Percentiles rank a stretch among this genome's conserved stretches.
These are phyloP conservation scores for Volucella inanis DNA, from an alignment of 2,888 invertebrate species.

Conservation along the genomic window DNA sequence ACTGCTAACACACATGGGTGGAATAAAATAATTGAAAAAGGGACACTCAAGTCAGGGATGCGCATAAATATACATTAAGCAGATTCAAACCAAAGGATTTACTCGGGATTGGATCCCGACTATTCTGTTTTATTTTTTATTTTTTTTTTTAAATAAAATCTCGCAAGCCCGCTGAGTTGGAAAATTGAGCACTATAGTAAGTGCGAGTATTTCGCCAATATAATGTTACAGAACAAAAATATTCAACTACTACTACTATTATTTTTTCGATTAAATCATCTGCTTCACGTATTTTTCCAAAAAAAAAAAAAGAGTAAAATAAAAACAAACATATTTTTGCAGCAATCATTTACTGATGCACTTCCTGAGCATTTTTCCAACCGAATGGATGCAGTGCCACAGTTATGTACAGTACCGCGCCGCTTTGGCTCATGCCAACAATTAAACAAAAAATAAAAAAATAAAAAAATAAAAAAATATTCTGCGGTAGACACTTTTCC, in stretches of 20 bases:
- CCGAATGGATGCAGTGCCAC: slow-evolving; percentile 38
- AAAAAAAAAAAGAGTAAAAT: slow-evolving; percentile 24
- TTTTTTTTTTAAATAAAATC: too few relatives aligned
- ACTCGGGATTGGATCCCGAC: too few relatives aligned
- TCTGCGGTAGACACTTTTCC: slow-evolving; percentile 66
- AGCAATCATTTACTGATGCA: slow-evolving; percentile 11
- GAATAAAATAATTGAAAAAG: too few relatives aligned
- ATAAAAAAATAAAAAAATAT: slow-evolving; percentile 21
- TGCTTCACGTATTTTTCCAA: slow-evolving; percentile 4
- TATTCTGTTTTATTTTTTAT: too few relatives aligned
- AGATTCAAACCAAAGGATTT: too few relatives aligned
- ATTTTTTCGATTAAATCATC: slow-evolving; percentile 5
- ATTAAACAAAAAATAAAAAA: slow-evolving; percentile 36
- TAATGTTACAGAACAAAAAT: neutral
- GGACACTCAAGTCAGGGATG: too few relatives aligned
- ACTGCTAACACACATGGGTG: too few relatives aligned
- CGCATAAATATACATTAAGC: too few relatives aligned
- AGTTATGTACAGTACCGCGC: slow-evolving; percentile 6
- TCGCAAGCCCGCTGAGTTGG: too few relatives aligned
- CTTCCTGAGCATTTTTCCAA: slow-evolving; percentile 41
- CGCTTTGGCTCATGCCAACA: slow-evolving; percentile 51
- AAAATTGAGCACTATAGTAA: too few relatives aligned
- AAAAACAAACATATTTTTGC: slow-evolving; percentile 41
- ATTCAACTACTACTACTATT: too few relatives aligned
- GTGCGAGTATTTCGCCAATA: too few relatives aligned